phyloP scores from a whole-genome alignment of 2,797 vertebrate species.

The Spinibarbus caldwelli region DNA sequence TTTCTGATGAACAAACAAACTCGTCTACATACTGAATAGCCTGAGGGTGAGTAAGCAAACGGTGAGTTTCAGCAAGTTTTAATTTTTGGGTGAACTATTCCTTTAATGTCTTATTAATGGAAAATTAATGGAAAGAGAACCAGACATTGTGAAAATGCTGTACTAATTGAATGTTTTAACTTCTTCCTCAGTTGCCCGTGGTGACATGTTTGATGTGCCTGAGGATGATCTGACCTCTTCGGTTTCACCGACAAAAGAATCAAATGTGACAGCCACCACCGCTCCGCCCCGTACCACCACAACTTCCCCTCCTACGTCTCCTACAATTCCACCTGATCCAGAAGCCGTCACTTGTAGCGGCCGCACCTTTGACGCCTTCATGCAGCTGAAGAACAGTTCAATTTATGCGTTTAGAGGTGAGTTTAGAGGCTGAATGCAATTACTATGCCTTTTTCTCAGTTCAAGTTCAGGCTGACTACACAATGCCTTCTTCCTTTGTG shows the following conservation, averaged over 20 bases:
- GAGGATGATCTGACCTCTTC: constrained; percentile 65
- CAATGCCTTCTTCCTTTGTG: neutral
- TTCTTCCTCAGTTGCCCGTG: constrained; percentile 78
- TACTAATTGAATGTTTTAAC: neutral
- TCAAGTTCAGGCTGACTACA: neutral
- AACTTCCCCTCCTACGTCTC: neutral
- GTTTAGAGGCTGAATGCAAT: neutral
- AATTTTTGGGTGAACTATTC: neutral
- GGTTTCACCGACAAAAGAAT: neutral
- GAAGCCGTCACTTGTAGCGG: constrained; percentile 82
- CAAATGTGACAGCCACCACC: neutral
- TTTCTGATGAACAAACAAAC: neutral
- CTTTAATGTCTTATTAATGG: neutral
- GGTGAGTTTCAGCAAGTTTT: neutral
- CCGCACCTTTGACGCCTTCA: constrained; percentile 89
- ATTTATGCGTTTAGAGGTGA: constrained; percentile 93
- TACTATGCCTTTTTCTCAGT: neutral
- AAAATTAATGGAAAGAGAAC: neutral
- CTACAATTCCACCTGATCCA: constrained; percentile 34
- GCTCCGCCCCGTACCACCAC: neutral
- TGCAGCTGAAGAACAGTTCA: constrained; percentile 93
- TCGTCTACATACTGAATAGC: neutral
- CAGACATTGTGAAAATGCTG: neutral
- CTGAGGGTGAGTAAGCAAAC: neutral
- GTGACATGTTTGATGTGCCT: constrained; percentile 83